These are phyloP conservation scores for Scaptomyza tumidula DNA, from an alignment of 2,888 invertebrate species.

Conservation along the genomic window DNA sequence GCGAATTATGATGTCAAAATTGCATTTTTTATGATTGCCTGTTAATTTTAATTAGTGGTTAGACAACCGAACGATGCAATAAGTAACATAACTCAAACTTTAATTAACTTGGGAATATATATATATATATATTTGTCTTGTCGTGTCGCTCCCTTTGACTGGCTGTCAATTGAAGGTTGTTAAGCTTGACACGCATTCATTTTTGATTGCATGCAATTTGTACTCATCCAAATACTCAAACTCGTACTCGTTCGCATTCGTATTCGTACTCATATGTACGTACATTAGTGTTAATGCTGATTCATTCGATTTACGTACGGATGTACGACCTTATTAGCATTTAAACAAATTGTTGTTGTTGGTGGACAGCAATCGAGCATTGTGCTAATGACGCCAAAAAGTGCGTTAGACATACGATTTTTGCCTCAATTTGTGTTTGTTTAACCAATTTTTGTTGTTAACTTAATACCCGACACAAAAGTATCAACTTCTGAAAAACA, in stretches of 20 bases:
- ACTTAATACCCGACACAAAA: slow-evolving; percentile 19
- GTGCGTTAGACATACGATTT: slow-evolving; percentile 23
- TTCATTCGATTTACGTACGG: slow-evolving; percentile 43
- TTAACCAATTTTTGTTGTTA: slow-evolving; percentile 40
- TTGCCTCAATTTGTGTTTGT: slow-evolving; percentile 37
- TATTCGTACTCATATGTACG: background rate
- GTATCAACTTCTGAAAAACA: slow-evolving; percentile 27
- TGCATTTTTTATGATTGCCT: background rate
- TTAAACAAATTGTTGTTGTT: slow-evolving; percentile 3
- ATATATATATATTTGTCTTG: no score
- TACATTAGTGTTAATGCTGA: slow-evolving; percentile 36
- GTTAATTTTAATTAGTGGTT: background rate
- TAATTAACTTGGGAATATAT: slow-evolving; percentile 26
- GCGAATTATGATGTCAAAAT: background rate
- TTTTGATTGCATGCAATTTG: slow-evolving; percentile 53
- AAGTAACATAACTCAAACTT: slow-evolving; percentile 6
- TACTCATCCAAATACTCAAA: slow-evolving; percentile 15
- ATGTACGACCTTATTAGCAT: slow-evolving; percentile 47
- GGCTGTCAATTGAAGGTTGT: slow-evolving; percentile 49
- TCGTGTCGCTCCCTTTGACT: slow-evolving; percentile 17
- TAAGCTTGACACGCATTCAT: slow-evolving; percentile 52
- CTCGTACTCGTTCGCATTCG: background rate
- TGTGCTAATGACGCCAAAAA: slow-evolving; percentile 54
- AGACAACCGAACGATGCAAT: background rate
- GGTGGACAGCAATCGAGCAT: slow-evolving; percentile 14